Base-by-base conservation (phyloP, 2,113 vertebrate species). In the Neopipo cinnamomea region DNA sequence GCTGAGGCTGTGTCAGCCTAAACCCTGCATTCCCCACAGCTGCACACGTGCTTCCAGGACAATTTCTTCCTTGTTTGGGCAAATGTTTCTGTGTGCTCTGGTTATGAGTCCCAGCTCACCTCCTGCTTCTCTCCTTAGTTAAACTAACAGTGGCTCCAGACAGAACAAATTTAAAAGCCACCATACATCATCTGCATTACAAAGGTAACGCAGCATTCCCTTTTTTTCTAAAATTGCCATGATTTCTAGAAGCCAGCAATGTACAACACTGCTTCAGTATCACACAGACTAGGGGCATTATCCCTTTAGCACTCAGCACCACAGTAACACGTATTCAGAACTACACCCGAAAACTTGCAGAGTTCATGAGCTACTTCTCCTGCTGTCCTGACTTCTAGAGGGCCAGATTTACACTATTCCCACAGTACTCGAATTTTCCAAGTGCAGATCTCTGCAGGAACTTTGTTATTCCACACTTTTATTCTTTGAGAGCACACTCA, bases 291-390 rank as follows among this genome's bases (percentile, higher is more conserved):
- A 14, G 66, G 18, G 30, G 5, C 41, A 15, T 39, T 8, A 10
- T 2, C 55, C 25, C 39, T 59, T 24, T 0, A 46, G 23, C 67
- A 2, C 31, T 21, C 21, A 47, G 4, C 0, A 11, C 42, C 12
- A 3, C 3, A 13, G 9, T 2, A 10, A 47, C 9, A 19, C 0
- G 0, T 8, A 37, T 3, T 37, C 42, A 70, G 8, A 68, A 8
- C 22, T 5, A 15, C 27, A 33, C 16, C 37, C 35, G 7, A 62
- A 62, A 56, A 35, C 14, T 13, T 33, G 21, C 35, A 9, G 62
- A 63, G 28, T 42, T 41, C 47, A 44, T 1, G 3, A 66, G 44
- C 23, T 28, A 2, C 41, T 16, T 21, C 7, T 42, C 35, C 19
- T 35, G 7, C 42, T 46, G 20, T 6, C 30, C 16, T 22, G 49